These are phyloP conservation scores for Clepsis dumicolana DNA, from an alignment of 2,888 invertebrate species.

Conservation along the genomic window DNA sequence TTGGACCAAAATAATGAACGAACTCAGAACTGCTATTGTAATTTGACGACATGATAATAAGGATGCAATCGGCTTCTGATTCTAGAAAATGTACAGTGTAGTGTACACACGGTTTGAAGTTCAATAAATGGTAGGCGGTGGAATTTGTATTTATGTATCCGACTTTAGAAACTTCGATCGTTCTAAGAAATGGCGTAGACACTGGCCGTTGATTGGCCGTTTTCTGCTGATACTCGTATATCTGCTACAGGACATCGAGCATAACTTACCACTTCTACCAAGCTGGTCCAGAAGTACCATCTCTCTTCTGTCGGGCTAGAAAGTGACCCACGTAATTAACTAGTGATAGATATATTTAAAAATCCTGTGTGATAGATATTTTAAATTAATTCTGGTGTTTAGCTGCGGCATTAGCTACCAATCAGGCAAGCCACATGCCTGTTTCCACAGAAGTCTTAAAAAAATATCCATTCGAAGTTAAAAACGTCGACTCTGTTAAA, in stretches of 20 bases:
- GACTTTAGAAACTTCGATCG: constrained; percentile 4
- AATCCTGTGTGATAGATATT: too few species aligned
- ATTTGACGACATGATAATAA: background rate
- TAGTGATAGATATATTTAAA: background rate
- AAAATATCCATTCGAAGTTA: background rate
- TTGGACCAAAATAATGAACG: background rate
- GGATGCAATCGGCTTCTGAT: background rate
- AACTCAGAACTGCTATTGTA: background rate
- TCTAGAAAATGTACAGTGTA: background rate
- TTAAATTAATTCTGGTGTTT: too few species aligned
- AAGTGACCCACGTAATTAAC: background rate
- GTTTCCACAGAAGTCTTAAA: background rate
- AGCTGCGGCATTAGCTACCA: too few species aligned
- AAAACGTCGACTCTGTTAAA: background rate
- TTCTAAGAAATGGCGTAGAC: constrained; percentile 5
- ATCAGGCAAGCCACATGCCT: too few species aligned
- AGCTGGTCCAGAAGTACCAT: background rate
- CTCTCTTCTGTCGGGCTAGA: background rate
- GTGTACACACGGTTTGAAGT: background rate
- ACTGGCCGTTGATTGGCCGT: constrained; percentile 3
- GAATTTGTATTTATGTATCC: constrained; percentile 10
- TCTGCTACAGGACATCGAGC: background rate
- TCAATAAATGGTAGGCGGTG: constrained; percentile 4
- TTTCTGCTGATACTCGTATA: background rate
- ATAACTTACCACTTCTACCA: background rate